Evolutionary conservation across 2,888 invertebrate species (phyloP).

Genomic region (Punctoribates punctum): DNA sequence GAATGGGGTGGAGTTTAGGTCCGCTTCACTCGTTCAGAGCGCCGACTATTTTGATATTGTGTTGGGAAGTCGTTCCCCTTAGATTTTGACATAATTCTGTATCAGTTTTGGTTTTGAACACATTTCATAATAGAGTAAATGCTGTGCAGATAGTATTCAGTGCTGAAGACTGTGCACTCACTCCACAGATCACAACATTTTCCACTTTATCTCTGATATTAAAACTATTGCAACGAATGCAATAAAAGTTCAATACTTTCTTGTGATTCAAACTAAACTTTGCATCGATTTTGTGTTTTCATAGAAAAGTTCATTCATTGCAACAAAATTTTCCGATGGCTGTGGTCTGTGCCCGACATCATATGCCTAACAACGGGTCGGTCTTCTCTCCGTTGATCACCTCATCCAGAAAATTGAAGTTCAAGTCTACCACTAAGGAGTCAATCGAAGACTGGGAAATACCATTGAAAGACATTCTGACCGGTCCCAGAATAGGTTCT

Average conservation of each 20-base stretch:
- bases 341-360: constrained; percentile 19
- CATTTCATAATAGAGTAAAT: constrained; percentile 4
- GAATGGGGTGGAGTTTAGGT: constrained; percentile 4
- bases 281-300: not conserved
- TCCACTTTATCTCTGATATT: not conserved
- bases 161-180: not conserved
- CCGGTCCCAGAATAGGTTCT: constrained; percentile 88
- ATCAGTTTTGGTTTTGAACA: not conserved
- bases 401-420: too few species aligned
- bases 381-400: not conserved
- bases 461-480: constrained; percentile 84
- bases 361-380: not conserved
- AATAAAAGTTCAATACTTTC: not conserved
- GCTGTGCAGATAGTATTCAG: not conserved
- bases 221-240: not conserved
- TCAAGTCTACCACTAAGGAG: constrained; percentile 57
- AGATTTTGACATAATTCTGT: constrained; percentile 12
- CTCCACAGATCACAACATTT: not conserved
- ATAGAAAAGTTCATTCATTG: not conserved
- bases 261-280: not conserved
- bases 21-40: constrained; percentile 13
- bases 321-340: not conserved
- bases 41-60: not conserved
- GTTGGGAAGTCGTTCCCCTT: not conserved
- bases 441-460: constrained; percentile 97